Conservation (phyloP, 2,888 invertebrate species). For the Alloplasta piceator region DNA sequence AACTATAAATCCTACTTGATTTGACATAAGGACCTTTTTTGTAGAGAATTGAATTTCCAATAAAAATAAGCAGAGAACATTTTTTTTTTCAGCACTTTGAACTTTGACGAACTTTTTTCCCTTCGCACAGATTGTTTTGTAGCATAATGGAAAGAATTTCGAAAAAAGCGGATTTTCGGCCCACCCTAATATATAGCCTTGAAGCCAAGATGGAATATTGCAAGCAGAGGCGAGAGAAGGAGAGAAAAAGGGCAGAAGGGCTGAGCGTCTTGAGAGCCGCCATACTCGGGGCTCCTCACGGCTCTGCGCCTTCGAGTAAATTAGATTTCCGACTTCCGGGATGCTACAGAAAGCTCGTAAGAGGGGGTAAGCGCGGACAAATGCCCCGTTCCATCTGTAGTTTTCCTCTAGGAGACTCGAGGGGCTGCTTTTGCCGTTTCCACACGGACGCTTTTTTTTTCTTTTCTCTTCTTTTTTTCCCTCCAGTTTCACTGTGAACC, state of each 20-base stretch:
- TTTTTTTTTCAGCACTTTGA: too few species aligned
- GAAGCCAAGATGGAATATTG: slow-evolving; percentile 34
- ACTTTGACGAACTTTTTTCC: too few species aligned
- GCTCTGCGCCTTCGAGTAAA: slow-evolving; percentile 70
- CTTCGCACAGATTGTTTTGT: too few species aligned
- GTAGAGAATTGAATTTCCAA: too few species aligned
- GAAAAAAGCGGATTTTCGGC: too few species aligned
- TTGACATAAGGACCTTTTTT: too few species aligned
- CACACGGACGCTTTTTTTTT: slow-evolving; percentile 42
- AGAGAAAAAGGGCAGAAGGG: slow-evolving; percentile 8
- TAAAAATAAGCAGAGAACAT: too few species aligned
- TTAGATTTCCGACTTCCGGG: slow-evolving; percentile 77
- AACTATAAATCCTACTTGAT: too few species aligned
- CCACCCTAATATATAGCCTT: too few species aligned
- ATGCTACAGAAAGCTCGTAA: slow-evolving; percentile 72
- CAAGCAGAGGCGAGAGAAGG: slow-evolving; percentile 6
- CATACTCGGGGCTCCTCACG: slow-evolving; percentile 53
- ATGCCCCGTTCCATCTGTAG: slow-evolving; percentile 65
- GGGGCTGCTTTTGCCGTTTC: slow-evolving; percentile 42
- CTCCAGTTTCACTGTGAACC: slow-evolving; percentile 49
- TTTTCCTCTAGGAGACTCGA: slow-evolving; percentile 47
- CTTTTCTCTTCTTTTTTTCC: slow-evolving; percentile 44
- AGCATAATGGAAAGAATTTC: too few species aligned
- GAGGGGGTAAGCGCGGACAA: slow-evolving; percentile 78
- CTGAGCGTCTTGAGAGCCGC: slow-evolving; percentile 42